Base-by-base conservation (phyloP, 2,113 vertebrate genomes). In the Boleophthalmus pectinirostris region DNA sequence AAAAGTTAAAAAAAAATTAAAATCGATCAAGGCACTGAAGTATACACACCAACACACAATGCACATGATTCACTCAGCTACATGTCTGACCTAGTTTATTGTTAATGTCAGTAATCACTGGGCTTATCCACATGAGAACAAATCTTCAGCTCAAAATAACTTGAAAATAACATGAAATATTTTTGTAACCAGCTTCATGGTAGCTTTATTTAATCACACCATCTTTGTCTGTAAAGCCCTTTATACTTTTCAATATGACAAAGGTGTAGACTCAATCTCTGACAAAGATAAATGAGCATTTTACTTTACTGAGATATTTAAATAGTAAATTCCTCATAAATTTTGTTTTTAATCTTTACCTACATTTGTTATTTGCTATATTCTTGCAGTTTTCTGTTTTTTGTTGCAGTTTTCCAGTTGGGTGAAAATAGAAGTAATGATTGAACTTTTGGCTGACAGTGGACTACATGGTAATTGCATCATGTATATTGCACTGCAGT, bases 141-240 rank as follows among this genome's bases (percentile, higher is more conserved):
- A 54, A 54, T 10, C 51, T n/a, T 43, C 38, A 43, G 43, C 64
- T 53, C 43, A 60, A 70, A 78, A 54, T 0, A 15, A 35, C 18
- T 68, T 11, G 43, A 72, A n/a, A 72, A 64, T 53, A 1, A 53
- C 51, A 14, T 49, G 47, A 54, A 54, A 54, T n/a, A 54, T 54
- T 54, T n/a, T 49, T 49, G 3, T 49, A 49, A 49, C 16, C 14
- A 49, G 38, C 38, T 43, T 43, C 8, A 10, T 43, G 38, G 38
- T 43, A 10, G 38, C 38, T 43, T 10, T 43, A 9, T 43, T 43
- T 43, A 43, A 43, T 43, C 38, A 43, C 38, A 43, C 38, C 5
- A 8, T 5, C 35, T 8, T 38, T 5, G 3, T 53, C n/a, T n/a
- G 6, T 53, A 51, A 51, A 51, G 6, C 15, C 18, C 49, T 15